Evolutionary conservation across 1,140 invertebrate genomes (phyloP).

Genomic region (Chlorops oryzae): DNA sequence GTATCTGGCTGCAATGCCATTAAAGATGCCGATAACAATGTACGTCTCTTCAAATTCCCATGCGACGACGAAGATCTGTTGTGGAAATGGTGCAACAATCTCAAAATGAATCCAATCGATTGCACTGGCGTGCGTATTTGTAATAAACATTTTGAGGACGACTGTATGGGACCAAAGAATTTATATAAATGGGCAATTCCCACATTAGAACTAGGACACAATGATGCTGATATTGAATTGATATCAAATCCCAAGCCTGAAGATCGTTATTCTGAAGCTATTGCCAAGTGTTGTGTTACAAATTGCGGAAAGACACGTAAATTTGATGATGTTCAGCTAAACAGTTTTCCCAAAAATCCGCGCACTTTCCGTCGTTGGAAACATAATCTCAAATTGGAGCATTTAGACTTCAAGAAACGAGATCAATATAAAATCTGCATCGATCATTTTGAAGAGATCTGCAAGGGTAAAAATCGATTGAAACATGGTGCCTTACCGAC

Average conservation of each 20-base stretch:
- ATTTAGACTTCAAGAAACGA: conserved; percentile 33
- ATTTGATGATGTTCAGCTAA: conserved; percentile 42
- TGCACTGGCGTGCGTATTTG: conserved; percentile 38
- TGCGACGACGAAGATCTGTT: conserved; percentile 39
- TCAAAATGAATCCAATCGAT: conserved; percentile 39
- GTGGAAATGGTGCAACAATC: conserved; percentile 43
- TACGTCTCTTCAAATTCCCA: conserved; percentile 38
- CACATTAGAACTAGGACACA: conserved; percentile 30
- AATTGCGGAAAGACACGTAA: conserved; percentile 41
- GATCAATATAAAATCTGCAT: conserved; percentile 44
- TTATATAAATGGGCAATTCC: conserved; percentile 40
- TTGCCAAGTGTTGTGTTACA: conserved; percentile 39
- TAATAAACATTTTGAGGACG: conserved; percentile 36
- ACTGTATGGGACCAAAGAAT: conserved; percentile 36
- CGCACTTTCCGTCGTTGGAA: conserved; percentile 31
- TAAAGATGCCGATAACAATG: conserved; percentile 34
- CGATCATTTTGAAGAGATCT: conserved; percentile 39
- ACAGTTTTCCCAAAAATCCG: conserved; percentile 39
- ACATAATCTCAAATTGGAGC: conserved; percentile 35
- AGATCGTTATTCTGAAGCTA: conserved; percentile 29
- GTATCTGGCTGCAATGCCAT: conserved; percentile 29
- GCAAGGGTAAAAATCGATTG: conserved; percentile 36
- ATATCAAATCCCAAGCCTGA: conserved; percentile 35
- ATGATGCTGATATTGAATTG: conserved; percentile 30
- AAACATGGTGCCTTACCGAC: conserved; percentile 38